These are phyloP conservation scores for Pseudomyrmex gracilis DNA, from an alignment of 1,140 invertebrate species.

Conservation along the genomic window DNA sequence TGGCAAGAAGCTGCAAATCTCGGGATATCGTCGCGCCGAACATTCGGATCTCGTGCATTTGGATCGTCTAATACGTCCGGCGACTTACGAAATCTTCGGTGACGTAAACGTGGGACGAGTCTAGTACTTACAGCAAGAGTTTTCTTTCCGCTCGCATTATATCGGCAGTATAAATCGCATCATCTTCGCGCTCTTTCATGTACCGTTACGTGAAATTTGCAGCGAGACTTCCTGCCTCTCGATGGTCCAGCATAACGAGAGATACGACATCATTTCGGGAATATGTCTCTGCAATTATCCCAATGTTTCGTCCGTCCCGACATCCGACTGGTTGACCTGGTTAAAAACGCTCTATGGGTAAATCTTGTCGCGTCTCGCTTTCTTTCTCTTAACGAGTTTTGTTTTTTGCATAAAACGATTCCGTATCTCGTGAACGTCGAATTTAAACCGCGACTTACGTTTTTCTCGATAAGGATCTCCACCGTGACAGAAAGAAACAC, in stretches of 20 bases:
- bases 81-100: conserved; percentile 68
- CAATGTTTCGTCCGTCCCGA: conserved; percentile 84
- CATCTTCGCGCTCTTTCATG: not conserved
- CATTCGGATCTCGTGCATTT: conserved; percentile 62
- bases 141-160: not conserved
- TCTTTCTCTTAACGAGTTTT: too few species aligned
- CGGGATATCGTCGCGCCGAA: conserved; percentile 41
- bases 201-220: conserved; percentile 66
- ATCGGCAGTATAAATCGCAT: conserved; percentile 13
- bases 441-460: not conserved
- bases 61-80: conserved; percentile 30
- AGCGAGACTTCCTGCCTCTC: conserved; percentile 83
- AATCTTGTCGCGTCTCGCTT: not conserved
- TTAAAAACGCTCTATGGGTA: conserved; percentile 86
- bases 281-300: conserved; percentile 86
- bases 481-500: conserved; percentile 84
- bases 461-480: conserved; percentile 68
- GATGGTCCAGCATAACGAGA: conserved; percentile 82
- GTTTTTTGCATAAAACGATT: too few species aligned
- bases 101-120: conserved; percentile 60
- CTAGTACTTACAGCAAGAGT: conserved; percentile 53
- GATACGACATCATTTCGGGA: conserved; percentile 83
- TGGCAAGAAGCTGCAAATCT: not conserved
- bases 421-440: not conserved
- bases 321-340: conserved; percentile 86